Evolutionary conservation across 2,888 invertebrate genomes (phyloP), one percentile per base, ranked within the genome.

Genomic region (Aleiodes testaceus): DNA sequence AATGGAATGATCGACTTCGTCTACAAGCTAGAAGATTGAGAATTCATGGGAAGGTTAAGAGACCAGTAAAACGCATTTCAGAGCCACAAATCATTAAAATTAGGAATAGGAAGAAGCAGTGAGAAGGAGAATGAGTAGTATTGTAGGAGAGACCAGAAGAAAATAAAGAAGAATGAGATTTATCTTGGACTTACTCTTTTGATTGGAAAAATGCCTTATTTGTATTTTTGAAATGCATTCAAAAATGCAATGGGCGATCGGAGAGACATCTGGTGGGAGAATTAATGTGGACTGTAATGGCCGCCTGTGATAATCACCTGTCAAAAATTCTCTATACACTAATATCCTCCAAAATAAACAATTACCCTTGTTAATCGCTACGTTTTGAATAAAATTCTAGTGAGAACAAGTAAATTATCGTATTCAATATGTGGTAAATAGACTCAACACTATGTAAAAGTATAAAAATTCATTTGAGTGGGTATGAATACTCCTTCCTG

Each of bases 281-380:
- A 36, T 9, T 7, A 3, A 36, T 36, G 36, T 36, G 36, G 36
- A 36, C 36, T 36, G 36, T 36, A 36, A 36, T 36, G 36, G 36
- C 36, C 36, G 36, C 36, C 36, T 36, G 36, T 16, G 18, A 14
- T 59, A 59, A 59, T 59, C 59, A 59, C 18, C 59, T 59, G 59
- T 59, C 59, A 59, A 59, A 55, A 59, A 9, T 59, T 12, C 42
- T 42, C 26, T 26, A 26, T 26, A 18, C 1, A 49, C 36, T 42
- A 59, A 20, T 42, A 59, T 59, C 42, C 1, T 42, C 12, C 7
- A 12, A 12, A 50, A 18, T 14, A 11, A 4, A 59, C 42, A 16
- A 59, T 59, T 36, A 53, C 14, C n/a, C 3, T 30, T 30, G 30
- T n/a, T 9, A 59, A 42, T 36, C 42, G 11, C 9, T 18, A 0